Evolutionary conservation across 2,113 vertebrate species (phyloP), one percentile per base, ranked within the genome.

Genomic region (Accipiter virgatus): DNA sequence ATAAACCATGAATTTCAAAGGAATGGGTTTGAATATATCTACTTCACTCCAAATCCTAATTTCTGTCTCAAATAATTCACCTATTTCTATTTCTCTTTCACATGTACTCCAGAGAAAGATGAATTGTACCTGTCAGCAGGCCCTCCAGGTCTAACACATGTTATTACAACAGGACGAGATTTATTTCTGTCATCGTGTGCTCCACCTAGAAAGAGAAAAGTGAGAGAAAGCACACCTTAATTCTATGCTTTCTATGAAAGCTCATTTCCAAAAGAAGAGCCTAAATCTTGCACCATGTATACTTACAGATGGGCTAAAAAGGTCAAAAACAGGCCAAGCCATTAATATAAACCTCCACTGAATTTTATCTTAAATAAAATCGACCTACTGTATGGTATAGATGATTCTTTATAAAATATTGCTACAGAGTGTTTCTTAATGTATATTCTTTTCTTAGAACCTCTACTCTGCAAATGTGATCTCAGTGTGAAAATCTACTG

Each of bases 111-210:
- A 96, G 34, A 87, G 93, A 95, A 96, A 97, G 95, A 98, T 88
- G 81, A 94, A 97, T 84, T 95, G 95, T 98, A 99, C 99, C 99
- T 99, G 98, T 99, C 99, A 89, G 99, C 99, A 32, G 99, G 99
- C 52, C 99, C 99, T 82, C 99, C 99, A 20, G 99, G 99, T 95
- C 99, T 98, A 95, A 99, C 98, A 91, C 99, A 99, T 66, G 99
- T 99, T 98, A 99, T 98, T 97, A 99, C 99, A 96, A 99, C 98
- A 10, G 99, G 99, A 31, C 99, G 99, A 95, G 99, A 99, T 98
- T 99, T 99, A 98, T 99, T 99, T 98, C 99, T 98, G 97, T 99
- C 99, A 96, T 99, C 99, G 1, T 99, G 98, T 58, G 99, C 98
- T 71, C 99, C 99, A 86, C 99, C 99, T 99, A 94, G 88, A 86